Evolutionary conservation across 1,140 invertebrate genomes (phyloP).

Genomic region (Archegozetes longisetosus): DNA sequence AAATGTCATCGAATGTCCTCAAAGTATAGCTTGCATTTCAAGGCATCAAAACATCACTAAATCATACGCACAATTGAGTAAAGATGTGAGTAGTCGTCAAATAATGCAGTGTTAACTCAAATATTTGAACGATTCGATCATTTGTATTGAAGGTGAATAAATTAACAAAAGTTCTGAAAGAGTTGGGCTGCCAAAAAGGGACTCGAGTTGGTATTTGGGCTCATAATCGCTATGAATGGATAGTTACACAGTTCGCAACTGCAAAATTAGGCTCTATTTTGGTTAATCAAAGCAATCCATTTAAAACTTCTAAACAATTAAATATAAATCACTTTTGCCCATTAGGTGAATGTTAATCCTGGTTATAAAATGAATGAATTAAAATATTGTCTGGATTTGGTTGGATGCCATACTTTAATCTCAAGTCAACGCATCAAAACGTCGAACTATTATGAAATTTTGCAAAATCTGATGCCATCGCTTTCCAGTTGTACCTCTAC

Average conservation of each 20-base stretch:
- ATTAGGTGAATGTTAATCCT: not conserved
- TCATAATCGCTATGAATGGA: constrained; percentile 70
- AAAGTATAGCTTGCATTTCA: constrained; percentile 42
- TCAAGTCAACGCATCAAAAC: not conserved
- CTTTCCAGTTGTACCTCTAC: not conserved
- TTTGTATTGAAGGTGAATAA: constrained; percentile 42
- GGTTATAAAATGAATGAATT: constrained; percentile 1
- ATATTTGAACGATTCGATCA: not conserved
- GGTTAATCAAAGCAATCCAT: too few relatives aligned
- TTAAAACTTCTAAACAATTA: too few relatives aligned
- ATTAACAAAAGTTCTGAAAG: constrained; percentile 60
- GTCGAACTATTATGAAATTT: not conserved
- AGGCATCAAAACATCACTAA: constrained; percentile 40
- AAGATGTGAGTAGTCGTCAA: constrained; percentile 33
- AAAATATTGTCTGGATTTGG: not conserved
- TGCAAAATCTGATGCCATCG: not conserved
- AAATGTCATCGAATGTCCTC: constrained; percentile 11
- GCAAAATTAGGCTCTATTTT: constrained; percentile 48
- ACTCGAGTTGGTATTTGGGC: constrained; percentile 76
- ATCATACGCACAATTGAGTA: constrained; percentile 43
- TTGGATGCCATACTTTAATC: not conserved
- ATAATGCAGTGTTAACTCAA: not conserved
- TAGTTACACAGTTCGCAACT: constrained; percentile 54
- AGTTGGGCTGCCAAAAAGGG: constrained; percentile 55
- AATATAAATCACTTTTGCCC: too few relatives aligned